These are phyloP conservation scores for Eristalinus aeneus DNA, from an alignment of 2,888 invertebrate genomes.

Conservation along the genomic window DNA sequence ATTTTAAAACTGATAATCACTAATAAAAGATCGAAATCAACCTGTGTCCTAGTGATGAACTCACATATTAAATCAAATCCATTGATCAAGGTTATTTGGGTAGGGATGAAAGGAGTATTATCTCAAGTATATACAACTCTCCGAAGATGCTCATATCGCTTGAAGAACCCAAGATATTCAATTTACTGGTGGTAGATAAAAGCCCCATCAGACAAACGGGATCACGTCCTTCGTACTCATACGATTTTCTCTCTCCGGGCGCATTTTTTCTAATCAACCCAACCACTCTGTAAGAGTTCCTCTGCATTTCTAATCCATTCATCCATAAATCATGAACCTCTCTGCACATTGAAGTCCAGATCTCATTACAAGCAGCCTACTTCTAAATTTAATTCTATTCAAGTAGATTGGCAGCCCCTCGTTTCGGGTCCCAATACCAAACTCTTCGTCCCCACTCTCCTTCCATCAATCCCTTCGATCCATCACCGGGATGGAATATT, in stretches of 20 bases:
- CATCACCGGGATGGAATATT: slow-evolving; percentile 21
- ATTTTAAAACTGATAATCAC: no score
- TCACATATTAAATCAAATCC: no score
- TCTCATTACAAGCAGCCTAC: background rate
- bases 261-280: background rate
- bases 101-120: no score
- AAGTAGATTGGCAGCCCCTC: background rate
- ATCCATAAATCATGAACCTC: slow-evolving; percentile 18
- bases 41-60: no score
- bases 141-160: no score
- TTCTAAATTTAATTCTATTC: slow-evolving; percentile 31
- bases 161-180: background rate
- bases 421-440: background rate
- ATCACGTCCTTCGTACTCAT: background rate
- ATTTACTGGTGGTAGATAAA: background rate
- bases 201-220: background rate
- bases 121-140: no score
- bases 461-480: background rate
- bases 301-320: slow-evolving; percentile 6
- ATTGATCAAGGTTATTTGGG: no score
- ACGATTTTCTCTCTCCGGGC: background rate
- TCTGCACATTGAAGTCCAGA: background rate
- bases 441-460: background rate
- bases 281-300: background rate
- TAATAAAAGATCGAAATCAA: no score